phyloP scores from a whole-genome alignment of 2,888 invertebrate genomes.

The Eupithecia exiguata region DNA sequence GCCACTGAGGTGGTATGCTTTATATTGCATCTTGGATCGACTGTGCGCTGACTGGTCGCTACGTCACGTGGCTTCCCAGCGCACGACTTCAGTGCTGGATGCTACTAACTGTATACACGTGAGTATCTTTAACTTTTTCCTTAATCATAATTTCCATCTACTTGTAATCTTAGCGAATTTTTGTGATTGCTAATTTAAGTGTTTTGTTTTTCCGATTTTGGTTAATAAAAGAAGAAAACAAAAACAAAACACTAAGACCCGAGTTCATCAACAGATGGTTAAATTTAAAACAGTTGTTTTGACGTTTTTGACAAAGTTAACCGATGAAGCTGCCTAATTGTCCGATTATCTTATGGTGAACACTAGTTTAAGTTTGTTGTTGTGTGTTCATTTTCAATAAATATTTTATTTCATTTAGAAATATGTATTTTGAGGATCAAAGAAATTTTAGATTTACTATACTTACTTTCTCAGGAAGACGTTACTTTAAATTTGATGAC shows the following conservation, averaged over 20 bases:
- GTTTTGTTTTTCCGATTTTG: not conserved
- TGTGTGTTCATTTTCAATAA: no score
- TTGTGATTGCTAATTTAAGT: not conserved
- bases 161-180: not conserved
- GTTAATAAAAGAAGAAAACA: not conserved
- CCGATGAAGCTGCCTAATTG: no score
- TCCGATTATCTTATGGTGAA: no score
- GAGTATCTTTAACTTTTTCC: slow-evolving; percentile 63
- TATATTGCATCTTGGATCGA: slow-evolving; percentile 83
- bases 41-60: slow-evolving; percentile 85
- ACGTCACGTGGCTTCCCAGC: slow-evolving; percentile 85
- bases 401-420: no score
- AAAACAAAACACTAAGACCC: not conserved
- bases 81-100: slow-evolving; percentile 86
- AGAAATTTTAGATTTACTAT: not conserved
- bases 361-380: no score
- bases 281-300: no score
- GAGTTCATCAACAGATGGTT: no score
- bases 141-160: slow-evolving; percentile 2
- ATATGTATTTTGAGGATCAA: not conserved
- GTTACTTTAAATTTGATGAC: not conserved
- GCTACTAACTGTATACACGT: slow-evolving; percentile 89
- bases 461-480: not conserved
- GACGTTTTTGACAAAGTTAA: no score
- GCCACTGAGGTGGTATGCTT: slow-evolving; percentile 83